These are phyloP conservation scores for Malaclemys terrapin DNA, from an alignment of 2,113 vertebrate genomes.

Conservation along the genomic window DNA sequence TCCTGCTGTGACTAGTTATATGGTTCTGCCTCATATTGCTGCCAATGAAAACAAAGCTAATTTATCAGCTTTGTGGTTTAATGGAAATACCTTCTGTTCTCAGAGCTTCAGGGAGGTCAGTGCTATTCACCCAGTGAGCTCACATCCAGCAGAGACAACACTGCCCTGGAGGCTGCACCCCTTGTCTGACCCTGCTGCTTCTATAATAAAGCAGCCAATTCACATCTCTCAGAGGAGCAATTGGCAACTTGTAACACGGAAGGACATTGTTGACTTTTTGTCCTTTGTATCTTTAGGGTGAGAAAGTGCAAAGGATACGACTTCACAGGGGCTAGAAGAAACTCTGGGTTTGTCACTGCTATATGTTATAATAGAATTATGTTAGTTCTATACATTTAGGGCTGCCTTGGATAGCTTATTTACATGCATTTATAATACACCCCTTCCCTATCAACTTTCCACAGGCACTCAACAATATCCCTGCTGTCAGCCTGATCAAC, in stretches of 20 bases:
- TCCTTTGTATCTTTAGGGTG: accelerated
- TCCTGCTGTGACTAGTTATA: neutral
- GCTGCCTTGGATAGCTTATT: neutral
- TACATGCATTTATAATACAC: neutral
- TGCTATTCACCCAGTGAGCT: neutral
- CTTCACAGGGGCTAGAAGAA: neutral
- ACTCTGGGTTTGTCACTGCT: neutral
- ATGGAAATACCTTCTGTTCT: constrained; percentile 9
- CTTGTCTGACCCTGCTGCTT: neutral
- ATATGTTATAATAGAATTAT: neutral
- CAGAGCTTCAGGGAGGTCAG: neutral
- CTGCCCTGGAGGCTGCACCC: neutral
- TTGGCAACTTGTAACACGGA: accelerated
- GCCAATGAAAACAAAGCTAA: neutral
- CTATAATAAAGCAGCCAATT: neutral
- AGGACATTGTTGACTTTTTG: neutral
- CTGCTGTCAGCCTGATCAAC: neutral
- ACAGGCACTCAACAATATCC: neutral
- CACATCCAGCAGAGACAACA: neutral
- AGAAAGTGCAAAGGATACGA: neutral
- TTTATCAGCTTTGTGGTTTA: constrained; percentile 31
- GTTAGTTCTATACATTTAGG: neutral
- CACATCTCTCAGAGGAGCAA: neutral
- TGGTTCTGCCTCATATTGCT: neutral
- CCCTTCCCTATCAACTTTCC: neutral